A percentile compares a stretch with the other conserved stretches of the same genome.
phyloP scores from a whole-genome alignment of 2,888 invertebrate genomes.

The Sycophila texana region DNA sequence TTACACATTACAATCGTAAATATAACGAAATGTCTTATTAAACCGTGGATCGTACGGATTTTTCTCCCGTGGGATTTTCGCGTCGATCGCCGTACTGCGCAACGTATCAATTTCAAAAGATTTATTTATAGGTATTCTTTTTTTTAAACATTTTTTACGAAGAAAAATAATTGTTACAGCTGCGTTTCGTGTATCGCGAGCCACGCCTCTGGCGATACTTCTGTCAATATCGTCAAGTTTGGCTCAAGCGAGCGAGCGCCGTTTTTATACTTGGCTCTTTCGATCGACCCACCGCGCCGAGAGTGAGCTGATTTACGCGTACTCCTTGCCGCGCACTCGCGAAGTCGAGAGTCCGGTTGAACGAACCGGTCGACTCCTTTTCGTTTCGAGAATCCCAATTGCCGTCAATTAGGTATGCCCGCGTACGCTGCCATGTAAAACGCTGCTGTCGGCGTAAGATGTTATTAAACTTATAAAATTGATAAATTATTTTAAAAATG shows the following conservation, averaged over 20 bases:
- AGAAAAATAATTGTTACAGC: neutral
- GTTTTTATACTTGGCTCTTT: neutral
- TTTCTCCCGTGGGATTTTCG: too few relatives aligned
- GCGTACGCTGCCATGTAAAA: neutral
- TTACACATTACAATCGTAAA: too few relatives aligned
- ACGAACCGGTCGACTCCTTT: conserved; percentile 28
- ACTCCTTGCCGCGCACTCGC: neutral
- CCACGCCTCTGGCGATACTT: neutral
- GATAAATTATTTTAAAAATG: too few relatives aligned
- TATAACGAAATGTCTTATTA: too few relatives aligned
- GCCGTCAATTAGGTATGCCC: neutral
- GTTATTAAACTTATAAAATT: too few relatives aligned
- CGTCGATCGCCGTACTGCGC: too few relatives aligned
- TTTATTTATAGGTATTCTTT: too few relatives aligned
- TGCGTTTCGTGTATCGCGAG: neutral
- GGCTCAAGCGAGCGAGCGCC: neutral
- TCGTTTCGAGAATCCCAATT: conserved; percentile 2
- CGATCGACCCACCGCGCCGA: neutral
- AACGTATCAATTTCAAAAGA: too few relatives aligned
- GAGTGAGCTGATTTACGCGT: conserved; percentile 15
- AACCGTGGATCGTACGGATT: too few relatives aligned
- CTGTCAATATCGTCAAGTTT: neutral
- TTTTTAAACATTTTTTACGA: neutral
- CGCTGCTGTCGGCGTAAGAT: neutral
- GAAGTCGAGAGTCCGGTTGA: conserved; percentile 25